phyloP scores from a whole-genome alignment of 2,113 vertebrate genomes.

The Neomonachus schauinslandi region DNA sequence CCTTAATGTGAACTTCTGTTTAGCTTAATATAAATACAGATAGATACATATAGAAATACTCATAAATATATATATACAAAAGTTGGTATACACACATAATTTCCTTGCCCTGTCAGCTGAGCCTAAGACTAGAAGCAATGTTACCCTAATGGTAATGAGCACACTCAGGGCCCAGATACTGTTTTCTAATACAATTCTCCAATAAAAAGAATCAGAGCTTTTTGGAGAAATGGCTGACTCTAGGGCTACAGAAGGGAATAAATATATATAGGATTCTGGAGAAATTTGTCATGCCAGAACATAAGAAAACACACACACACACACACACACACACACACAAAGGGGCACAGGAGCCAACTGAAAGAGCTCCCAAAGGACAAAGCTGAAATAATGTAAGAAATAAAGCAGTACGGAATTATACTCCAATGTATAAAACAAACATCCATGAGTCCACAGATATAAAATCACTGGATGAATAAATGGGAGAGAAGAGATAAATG shows the following conservation, averaged over 20 bases:
- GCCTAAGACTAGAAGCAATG: neutral
- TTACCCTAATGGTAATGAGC: neutral
- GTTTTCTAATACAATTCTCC: neutral
- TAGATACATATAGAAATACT: neutral
- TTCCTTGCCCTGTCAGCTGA: neutral
- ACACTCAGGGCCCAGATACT: neutral
- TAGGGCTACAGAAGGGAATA: neutral
- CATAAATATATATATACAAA: neutral
- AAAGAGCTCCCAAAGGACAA: neutral
- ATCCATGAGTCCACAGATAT: neutral
- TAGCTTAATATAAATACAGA: neutral
- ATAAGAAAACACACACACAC: neutral
- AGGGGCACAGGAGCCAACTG: neutral
- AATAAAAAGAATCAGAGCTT: neutral
- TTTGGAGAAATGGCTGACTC: neutral
- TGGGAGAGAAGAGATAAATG: neutral
- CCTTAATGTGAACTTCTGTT: neutral
- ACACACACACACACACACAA: neutral
- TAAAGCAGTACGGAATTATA: neutral
- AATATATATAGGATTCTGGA: neutral
- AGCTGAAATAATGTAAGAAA: neutral
- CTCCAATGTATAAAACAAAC: neutral
- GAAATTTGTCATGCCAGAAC: neutral
- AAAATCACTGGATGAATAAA: neutral
- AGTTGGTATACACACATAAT: neutral